Evolutionary conservation across 2,888 invertebrate species (phyloP), one percentile per base, ranked within the genome.

Genomic region (Stenurella melanura): DNA sequence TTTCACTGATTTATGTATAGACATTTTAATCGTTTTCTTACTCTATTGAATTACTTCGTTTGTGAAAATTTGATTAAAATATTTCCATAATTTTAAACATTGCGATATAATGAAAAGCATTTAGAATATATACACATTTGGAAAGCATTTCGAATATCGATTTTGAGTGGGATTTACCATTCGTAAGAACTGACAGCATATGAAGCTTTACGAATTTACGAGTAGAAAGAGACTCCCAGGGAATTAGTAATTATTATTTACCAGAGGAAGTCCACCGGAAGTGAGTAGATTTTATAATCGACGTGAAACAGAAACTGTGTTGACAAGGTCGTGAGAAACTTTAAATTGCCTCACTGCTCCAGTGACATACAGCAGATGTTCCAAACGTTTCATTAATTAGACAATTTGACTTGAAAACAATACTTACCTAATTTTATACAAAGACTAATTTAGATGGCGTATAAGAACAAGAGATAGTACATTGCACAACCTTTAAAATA

Each of bases 291-390:
- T 64, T 18, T 30, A 17, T 63, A 54, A 54, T 64, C 10, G 56
- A 67, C n/a, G 38, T 19, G 21, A 67, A 64, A 67, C 54, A 54
- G 64, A 42, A 66, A 67, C n/a, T 54, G 38, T 19, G 42, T 21
- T 42, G 26, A 26, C 54, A 54, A 54, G 54, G 67, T 54, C 67
- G 18, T 67, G 67, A 56, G 54, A 67, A 67, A n/a, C 6, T 50
- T 50, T 50, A n/a, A 50, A 54, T 67, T n/a, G 9, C 54, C 19
- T n/a, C 54, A 19, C 11, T 58, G 58, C 19, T 12, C 58, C 58
- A 58, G 19, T 58, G 21, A 19, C 58, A 58, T 58, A 58, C 19
- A 58, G 21, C 58, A 58, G 58, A 58, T 58, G 58, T 18, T 19
- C 21, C 18, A 6, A 50, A n/a, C n/a, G n/a, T 50, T 50, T 50